Evolutionary conservation across 2,888 invertebrate species (phyloP), one percentile per base, ranked within the genome.

Genomic region (Linnaemya tessellans): DNA sequence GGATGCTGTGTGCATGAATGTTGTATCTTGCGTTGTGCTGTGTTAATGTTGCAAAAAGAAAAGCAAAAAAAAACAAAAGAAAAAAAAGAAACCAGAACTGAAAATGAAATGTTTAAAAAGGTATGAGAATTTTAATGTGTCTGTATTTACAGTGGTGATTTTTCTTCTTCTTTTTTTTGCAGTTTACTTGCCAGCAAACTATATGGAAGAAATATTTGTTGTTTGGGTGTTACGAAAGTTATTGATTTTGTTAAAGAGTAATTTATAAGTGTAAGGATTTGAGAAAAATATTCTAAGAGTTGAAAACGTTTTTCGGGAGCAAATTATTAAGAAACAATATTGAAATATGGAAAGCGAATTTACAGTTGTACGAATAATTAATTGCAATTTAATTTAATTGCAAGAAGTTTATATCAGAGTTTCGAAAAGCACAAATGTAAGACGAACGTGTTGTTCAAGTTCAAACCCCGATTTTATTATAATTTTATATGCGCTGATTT

Each of bases 61-160:
- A 41, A 41, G 38, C 38, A 35, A 58, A 20, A 51, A 51, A 51
- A 54, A 41, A n/a, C n/a, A n/a, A n/a, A n/a, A n/a, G n/a, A 10
- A 10, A 38, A 38, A 78, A 68, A 25, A 30, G 2, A 5, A 10
- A 5, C 22, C 38, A 78, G 60, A 25, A 73, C 38, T n/a, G 13
- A 71, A 71, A 80, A 80, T 65, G 46, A 71, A 80, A 80, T 71
- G 71, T 46, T 78, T 60, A 46, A 41, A 46, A 82, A 78, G 71
- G 82, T 78, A 78, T 78, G 82, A 65, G 82, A 58, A 83, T 65
- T 83, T 83, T 83, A 71, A 83, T 83, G 77, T 83, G 82, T 83
- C 77, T 83, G 77, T 73, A 81, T 75, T 81, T 81, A 35, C 68
- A 75, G 67, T 68, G 68, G 68, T 54, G 68, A 73, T 83, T 77